phyloP scores from a whole-genome alignment of 2,797 vertebrate genomes.

The Crocodylus rhombifer region DNA sequence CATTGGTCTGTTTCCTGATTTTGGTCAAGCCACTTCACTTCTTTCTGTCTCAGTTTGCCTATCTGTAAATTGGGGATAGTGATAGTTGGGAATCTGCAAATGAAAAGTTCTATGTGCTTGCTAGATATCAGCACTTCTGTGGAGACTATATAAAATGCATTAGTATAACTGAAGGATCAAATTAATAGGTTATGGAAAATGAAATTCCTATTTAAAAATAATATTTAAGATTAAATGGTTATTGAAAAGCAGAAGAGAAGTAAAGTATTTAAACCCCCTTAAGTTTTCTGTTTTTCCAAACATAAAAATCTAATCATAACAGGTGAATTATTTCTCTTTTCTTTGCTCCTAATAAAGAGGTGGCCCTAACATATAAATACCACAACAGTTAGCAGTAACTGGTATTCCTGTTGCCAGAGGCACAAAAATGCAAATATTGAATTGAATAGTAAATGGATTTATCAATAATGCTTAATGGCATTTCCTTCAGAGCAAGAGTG shows the following conservation, averaged over 20 bases:
- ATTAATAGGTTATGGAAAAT: not conserved
- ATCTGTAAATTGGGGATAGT: not conserved
- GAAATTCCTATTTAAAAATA: not conserved
- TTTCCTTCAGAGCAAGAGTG: not conserved
- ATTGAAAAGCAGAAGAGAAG: rapidly evolving
- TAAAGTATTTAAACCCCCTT: not conserved
- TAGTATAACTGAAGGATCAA: not conserved
- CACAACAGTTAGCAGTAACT: not conserved
- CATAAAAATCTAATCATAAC: not conserved
- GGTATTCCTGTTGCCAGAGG: not conserved
- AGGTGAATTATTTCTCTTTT: not conserved
- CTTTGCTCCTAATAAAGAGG: not conserved
- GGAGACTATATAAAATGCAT: not conserved
- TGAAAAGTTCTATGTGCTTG: not conserved
- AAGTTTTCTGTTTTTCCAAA: not conserved
- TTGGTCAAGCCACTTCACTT: not conserved
- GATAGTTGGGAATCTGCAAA: not conserved
- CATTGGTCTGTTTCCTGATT: not conserved
- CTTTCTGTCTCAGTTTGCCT: not conserved
- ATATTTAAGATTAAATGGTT: not conserved
- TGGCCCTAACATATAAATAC: not conserved
- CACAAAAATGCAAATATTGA: not conserved
- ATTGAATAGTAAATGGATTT: not conserved
- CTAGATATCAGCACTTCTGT: not conserved
- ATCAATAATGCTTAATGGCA: not conserved